phyloP scores from a whole-genome alignment of 2,888 invertebrate species.

The Homarus gammarus region DNA sequence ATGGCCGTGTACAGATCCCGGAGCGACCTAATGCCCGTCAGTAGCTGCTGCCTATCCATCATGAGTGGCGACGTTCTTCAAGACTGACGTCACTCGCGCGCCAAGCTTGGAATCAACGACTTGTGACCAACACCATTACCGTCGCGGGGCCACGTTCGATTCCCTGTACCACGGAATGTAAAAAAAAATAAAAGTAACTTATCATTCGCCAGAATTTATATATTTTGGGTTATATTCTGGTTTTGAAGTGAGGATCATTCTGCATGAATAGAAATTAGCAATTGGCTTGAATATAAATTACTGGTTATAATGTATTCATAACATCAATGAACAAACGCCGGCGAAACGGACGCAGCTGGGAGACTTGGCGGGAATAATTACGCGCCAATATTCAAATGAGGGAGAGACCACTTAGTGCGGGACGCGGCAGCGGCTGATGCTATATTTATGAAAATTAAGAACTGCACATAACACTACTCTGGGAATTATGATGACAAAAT shows the following conservation, averaged over 20 bases:
- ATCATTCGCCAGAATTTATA: neutral
- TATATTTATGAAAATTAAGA: conserved; percentile 3
- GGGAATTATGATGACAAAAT: neutral
- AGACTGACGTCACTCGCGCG: conserved; percentile 16
- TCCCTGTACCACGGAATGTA: neutral
- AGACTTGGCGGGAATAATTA: conserved; percentile 46
- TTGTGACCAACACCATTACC: conserved; percentile 53
- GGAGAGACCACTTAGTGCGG: conserved; percentile 26
- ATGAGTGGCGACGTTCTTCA: conserved; percentile 8
- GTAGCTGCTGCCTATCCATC: conserved; percentile 21
- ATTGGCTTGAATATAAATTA: conserved; percentile 26
- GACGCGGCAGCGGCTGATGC: neutral
- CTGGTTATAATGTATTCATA: conserved; percentile 29
- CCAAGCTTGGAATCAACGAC: conserved; percentile 57
- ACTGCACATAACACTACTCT: neutral
- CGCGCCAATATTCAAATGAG: conserved; percentile 58
- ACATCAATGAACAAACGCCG: conserved; percentile 10
- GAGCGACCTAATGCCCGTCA: neutral
- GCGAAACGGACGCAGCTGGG: conserved; percentile 52
- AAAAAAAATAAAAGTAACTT: neutral
- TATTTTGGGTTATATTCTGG: neutral
- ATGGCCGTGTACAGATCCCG: neutral
- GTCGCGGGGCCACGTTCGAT: conserved; percentile 1
- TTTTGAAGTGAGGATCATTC: conserved; percentile 8
- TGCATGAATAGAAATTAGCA: conserved; percentile 33